Evolutionary conservation across 1,140 invertebrate species (phyloP).

Genomic region (Chironomus striatipennis): DNA sequence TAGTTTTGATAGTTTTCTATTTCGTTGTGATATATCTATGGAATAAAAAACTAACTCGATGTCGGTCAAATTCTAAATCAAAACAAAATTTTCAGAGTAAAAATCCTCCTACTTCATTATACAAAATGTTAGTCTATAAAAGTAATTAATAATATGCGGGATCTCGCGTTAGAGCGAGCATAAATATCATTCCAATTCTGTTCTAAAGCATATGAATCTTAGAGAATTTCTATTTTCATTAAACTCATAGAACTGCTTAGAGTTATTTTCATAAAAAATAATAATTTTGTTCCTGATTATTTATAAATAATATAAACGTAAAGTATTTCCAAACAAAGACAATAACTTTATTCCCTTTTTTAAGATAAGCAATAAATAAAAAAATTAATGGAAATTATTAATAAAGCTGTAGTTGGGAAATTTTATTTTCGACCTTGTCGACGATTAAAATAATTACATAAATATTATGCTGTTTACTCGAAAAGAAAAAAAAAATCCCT

Average conservation of each 20-base stretch:
- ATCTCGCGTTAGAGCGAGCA: not conserved
- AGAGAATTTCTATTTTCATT: no score
- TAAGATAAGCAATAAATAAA: no score
- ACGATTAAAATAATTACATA: conserved; percentile 19
- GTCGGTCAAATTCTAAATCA: not conserved
- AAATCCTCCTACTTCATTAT: conserved; percentile 22
- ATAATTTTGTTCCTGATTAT: no score
- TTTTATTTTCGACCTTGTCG: conserved; percentile 15
- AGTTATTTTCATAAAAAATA: no score
- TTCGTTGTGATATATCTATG: not conserved
- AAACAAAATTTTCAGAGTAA: not conserved
- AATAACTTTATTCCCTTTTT: no score
- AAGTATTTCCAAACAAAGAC: no score
- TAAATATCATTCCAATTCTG: conserved; percentile 19
- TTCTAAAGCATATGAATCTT: no score
- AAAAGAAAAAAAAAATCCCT: not conserved
- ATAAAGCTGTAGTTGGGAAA: not conserved
- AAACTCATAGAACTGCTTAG: no score
- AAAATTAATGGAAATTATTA: no score
- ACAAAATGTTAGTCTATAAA: not conserved
- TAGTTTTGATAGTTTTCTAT: not conserved
- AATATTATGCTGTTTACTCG: conserved; percentile 4
- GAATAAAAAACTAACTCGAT: conserved; percentile 7
- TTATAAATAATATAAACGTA: no score
- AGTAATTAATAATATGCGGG: conserved; percentile 19